Evolutionary conservation across 2,113 vertebrate species (phyloP).

Genomic region (Apistogramma diplotaenia): DNA sequence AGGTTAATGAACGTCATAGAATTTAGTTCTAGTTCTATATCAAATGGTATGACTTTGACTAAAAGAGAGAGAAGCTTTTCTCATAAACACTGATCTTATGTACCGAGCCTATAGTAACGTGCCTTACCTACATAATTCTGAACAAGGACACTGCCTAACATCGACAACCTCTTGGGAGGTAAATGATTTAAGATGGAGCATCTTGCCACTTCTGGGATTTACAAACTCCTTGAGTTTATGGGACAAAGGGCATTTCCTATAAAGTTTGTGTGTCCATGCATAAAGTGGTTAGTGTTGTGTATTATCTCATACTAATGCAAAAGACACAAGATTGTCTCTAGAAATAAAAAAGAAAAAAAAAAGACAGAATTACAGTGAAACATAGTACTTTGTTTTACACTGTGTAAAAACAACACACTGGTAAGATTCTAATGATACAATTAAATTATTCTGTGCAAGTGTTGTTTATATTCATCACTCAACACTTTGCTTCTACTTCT

Average conservation of each 20-base stretch:
- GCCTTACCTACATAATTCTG: constrained; percentile 25
- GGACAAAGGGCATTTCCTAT: constrained; percentile 20
- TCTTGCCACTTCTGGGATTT: constrained; percentile 25
- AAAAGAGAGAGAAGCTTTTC: not conserved
- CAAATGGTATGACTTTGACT: not conserved
- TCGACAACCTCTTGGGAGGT: constrained; percentile 8
- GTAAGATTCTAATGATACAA: not conserved
- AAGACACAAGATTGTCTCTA: not conserved
- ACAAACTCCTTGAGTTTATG: constrained; percentile 39
- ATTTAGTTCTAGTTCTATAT: not conserved
- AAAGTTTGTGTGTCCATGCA: not conserved
- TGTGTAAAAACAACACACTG: not conserved
- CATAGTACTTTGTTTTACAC: not conserved
- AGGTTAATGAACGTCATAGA: not conserved
- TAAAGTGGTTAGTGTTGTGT: not conserved
- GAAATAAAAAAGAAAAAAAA: not conserved
- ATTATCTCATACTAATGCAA: not conserved
- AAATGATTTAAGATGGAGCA: constrained; percentile 32
- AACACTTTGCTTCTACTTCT: not conserved
- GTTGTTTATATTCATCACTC: not conserved
- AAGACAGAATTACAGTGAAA: not conserved
- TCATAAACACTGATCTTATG: not conserved
- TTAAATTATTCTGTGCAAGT: not conserved
- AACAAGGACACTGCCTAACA: constrained; percentile 26
- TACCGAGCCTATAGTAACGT: not conserved